Base-by-base conservation (phyloP, 1,140 invertebrate genomes). In the Drosophila sp. region DNA sequence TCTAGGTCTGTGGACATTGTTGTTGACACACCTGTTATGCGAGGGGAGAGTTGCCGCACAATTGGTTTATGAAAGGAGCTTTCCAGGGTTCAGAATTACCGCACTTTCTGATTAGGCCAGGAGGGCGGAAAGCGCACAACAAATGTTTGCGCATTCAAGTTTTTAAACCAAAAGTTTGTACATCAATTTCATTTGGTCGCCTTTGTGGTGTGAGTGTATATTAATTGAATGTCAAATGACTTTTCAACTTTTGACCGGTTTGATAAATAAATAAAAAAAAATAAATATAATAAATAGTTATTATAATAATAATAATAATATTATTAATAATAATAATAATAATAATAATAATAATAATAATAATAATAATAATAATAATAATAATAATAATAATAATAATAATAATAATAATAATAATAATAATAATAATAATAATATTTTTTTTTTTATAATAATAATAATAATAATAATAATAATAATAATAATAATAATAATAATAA, bases 161-260 rank as follows among this genome's bases (percentile, higher is more conserved):
- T 80, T 76, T 67, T 59, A 25, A 41, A 43, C 43, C 38, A 61
- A 83, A 76, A 81, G 74, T 75, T 86, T 86, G 78, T 74, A 87
- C 70, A 87, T 87, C 75, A 86, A 86, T 87, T 86, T 86, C 81
- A 87, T 87, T 80, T 78, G 81, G 46, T 66, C 57, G 75, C 65
- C 64, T 77, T 77, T 70, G 77, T 70, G 71, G 64, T 57, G 46
- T 66, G 69, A 76, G 78, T 73, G 64, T 73, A 73, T 80, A 46
- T 41, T 69, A 73, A 77, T 80, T 84, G 81, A 70, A 80, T 83
- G 81, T 57, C 59, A 86, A 84, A 84, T 86, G 82, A 81, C 82
- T 86, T 86, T 81, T 67, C 58, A 86, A 86, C 77, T 86, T 80
- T 81, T 59, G 32, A 38, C 18, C 51, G 29, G 25, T 48, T 27